phyloP scores from a whole-genome alignment of 2,797 vertebrate genomes.

The Pipistrellus pipistrellus region DNA sequence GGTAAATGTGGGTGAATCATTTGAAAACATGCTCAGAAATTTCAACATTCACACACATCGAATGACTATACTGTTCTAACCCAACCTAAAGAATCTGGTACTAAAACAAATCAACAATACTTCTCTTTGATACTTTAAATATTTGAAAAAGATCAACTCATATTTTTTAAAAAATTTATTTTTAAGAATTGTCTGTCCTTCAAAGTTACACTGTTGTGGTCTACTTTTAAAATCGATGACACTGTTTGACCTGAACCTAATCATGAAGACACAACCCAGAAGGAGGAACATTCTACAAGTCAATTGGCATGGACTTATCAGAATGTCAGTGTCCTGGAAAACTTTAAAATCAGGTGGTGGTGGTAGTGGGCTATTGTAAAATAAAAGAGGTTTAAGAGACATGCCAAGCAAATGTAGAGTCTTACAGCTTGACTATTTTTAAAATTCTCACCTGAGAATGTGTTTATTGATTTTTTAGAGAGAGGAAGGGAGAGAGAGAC shows the following conservation, averaged over 20 bases:
- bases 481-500: background rate
- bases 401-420: background rate
- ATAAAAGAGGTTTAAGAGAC: background rate
- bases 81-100: slow-evolving; percentile 39
- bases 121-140: slow-evolving; percentile 44
- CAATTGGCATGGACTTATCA: background rate
- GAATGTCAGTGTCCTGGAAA: background rate
- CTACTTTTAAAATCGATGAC: background rate
- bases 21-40: slow-evolving; percentile 61
- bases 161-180: background rate
- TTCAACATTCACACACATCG: slow-evolving; percentile 51
- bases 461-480: background rate
- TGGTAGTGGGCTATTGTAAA: background rate
- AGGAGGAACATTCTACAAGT: background rate
- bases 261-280: background rate
- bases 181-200: background rate
- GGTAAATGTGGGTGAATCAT: slow-evolving; percentile 37
- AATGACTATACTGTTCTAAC: background rate
- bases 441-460: background rate
- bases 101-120: slow-evolving; percentile 24
- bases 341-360: background rate
- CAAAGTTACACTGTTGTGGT: background rate
- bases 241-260: background rate
- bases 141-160: background rate
- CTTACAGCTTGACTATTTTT: background rate